Evolutionary conservation across 2,113 vertebrate genomes (phyloP).

Genomic region (Larimichthys polyactis): DNA sequence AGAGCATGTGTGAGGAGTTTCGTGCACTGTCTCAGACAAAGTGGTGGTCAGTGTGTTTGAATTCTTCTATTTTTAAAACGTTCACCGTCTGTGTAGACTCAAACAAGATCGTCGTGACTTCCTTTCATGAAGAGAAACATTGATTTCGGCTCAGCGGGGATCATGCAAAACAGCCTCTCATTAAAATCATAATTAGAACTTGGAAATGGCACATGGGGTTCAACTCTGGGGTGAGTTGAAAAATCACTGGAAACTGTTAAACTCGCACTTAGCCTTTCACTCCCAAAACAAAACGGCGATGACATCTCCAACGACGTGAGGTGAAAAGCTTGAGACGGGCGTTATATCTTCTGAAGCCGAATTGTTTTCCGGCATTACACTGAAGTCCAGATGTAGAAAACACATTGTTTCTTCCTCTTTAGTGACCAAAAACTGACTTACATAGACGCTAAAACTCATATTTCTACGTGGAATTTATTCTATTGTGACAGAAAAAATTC

Average conservation of each 20-base stretch:
- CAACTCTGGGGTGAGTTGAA: slow-evolving; percentile 27
- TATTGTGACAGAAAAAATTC: background rate
- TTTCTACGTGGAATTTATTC: background rate
- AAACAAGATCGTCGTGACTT: slow-evolving; percentile 42
- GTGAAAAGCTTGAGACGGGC: background rate
- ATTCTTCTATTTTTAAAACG: background rate
- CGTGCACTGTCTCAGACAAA: background rate
- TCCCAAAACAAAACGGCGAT: background rate
- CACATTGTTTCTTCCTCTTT: background rate
- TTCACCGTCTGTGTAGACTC: background rate
- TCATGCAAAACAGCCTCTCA: slow-evolving; percentile 64
- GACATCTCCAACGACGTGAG: slow-evolving; percentile 2
- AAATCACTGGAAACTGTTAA: slow-evolving; percentile 43
- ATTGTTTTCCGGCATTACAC: background rate
- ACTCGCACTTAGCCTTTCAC: slow-evolving; percentile 41
- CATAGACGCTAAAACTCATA: background rate
- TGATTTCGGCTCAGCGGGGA: slow-evolving; percentile 60
- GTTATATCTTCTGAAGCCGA: background rate
- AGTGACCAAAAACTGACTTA: background rate
- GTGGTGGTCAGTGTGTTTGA: background rate
- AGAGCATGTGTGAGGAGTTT: background rate
- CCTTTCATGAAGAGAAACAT: slow-evolving; percentile 44
- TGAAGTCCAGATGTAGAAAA: background rate
- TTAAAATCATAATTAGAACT: slow-evolving; percentile 67
- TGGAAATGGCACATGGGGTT: slow-evolving; percentile 53